A percentile compares a stretch with the other conserved stretches of the same genome.
phyloP scores from a whole-genome alignment of 2,113 vertebrate species.

The Sisor rabdophorus region DNA sequence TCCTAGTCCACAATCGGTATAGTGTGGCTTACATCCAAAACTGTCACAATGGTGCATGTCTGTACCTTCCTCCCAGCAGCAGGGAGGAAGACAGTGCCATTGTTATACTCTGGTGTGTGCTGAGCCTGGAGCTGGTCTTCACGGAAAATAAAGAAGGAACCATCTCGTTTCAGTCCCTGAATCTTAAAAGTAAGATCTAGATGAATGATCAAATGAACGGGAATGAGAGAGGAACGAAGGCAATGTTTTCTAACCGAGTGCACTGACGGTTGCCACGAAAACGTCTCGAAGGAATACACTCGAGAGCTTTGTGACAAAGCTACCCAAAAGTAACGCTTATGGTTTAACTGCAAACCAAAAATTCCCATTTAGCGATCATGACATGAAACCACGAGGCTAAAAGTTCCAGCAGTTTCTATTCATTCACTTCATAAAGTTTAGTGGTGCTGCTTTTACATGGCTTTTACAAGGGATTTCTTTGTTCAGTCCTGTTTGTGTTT shows the following conservation, averaged over 20 bases:
- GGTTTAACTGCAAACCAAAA: conserved; percentile 12
- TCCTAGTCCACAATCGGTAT: conserved; percentile 20
- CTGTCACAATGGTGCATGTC: conserved; percentile 52
- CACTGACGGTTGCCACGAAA: neutral
- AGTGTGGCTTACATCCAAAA: conserved; percentile 45
- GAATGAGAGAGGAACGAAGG: neutral
- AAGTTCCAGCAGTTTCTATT: conserved; percentile 36
- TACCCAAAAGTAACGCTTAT: neutral
- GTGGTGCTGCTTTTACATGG: conserved; percentile 27
- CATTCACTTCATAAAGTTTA: conserved; percentile 35
- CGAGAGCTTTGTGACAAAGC: neutral
- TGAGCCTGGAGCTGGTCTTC: conserved; percentile 42
- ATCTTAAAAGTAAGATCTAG: neutral
- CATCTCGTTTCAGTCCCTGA: neutral
- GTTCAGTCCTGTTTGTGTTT: conserved; percentile 30
- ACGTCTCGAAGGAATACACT: neutral
- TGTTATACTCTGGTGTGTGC: conserved; percentile 39
- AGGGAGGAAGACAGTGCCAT: conserved; percentile 43
- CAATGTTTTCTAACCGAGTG: neutral
- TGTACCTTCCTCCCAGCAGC: conserved; percentile 41
- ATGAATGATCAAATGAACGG: too few relatives aligned
- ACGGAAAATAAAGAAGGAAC: conserved; percentile 38
- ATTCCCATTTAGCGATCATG: conserved; percentile 27
- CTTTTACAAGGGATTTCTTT: conserved; percentile 35
- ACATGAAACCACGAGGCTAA: conserved; percentile 21